Conservation (phyloP, 2,797 vertebrate species). For the Crenichthys baileyi region DNA sequence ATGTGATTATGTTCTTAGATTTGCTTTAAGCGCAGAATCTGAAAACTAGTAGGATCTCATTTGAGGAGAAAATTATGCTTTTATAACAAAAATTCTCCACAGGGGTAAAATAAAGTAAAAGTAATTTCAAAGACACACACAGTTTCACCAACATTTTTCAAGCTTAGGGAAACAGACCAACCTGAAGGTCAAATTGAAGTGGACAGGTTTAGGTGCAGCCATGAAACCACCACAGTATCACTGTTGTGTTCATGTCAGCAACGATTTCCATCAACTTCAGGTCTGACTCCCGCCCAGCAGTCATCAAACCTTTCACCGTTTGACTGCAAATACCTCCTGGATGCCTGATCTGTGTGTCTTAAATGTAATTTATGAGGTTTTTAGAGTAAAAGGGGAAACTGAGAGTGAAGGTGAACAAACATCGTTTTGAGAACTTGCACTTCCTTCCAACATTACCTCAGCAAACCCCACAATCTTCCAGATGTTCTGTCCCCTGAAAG, state of each 20-base stretch:
- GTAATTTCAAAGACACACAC: slow-evolving; percentile 35
- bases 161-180: slow-evolving; percentile 29
- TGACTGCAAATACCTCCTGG: slow-evolving; percentile 12
- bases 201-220: slow-evolving; percentile 42
- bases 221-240: slow-evolving; percentile 37
- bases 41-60: not conserved
- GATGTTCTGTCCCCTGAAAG: slow-evolving; percentile 69
- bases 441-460: slow-evolving; percentile 67
- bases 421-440: slow-evolving; percentile 7
- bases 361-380: slow-evolving; percentile 15
- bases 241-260: slow-evolving; percentile 38
- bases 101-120: slow-evolving; percentile 23
- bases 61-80: slow-evolving; percentile 38
- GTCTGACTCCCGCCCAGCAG: slow-evolving; percentile 4
- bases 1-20: not conserved
- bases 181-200: slow-evolving; percentile 48
- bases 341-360: slow-evolving; percentile 6
- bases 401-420: slow-evolving; percentile 30
- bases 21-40: not conserved
- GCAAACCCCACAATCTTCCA: slow-evolving; percentile 57
- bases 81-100: slow-evolving; percentile 34
- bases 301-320: slow-evolving; percentile 18
- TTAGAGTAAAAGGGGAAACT: slow-evolving; percentile 38
- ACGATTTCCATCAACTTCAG: slow-evolving; percentile 35
- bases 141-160: slow-evolving; percentile 43